A percentile compares a stretch with the other conserved stretches of the same genome.
Conservation (phyloP, 1,140 invertebrate species). For the Prorops nasuta region DNA sequence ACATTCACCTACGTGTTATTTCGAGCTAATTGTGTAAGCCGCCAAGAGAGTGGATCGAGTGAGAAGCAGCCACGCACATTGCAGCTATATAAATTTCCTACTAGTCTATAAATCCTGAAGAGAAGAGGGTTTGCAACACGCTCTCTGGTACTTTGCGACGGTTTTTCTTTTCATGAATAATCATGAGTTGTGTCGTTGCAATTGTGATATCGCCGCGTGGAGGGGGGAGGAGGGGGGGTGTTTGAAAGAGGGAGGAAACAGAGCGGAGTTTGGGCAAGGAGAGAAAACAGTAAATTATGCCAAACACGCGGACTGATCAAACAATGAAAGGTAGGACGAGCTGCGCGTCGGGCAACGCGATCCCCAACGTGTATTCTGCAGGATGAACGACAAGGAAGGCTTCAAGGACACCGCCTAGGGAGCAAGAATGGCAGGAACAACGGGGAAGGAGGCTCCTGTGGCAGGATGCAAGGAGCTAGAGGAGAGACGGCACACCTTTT, state of each 20-base stretch:
- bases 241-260: too few species aligned
- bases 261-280: too few species aligned
- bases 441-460: too few species aligned
- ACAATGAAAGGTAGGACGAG: background rate
- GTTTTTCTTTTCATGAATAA: too few species aligned
- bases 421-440: background rate
- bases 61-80: conserved; percentile 18
- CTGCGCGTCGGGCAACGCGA: background rate
- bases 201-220: too few species aligned
- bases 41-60: background rate
- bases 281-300: too few species aligned
- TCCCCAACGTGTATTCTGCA: background rate
- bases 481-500: too few species aligned
- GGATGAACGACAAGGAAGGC: background rate
- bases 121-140: too few species aligned
- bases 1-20: background rate
- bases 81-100: conserved; percentile 12
- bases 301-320: background rate
- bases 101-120: too few species aligned
- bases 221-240: too few species aligned
- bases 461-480: too few species aligned
- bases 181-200: too few species aligned
- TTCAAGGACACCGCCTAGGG: background rate
- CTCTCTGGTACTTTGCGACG: background rate
- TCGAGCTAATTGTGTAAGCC: background rate